Evolutionary conservation across 1,140 invertebrate species (phyloP).

Genomic region (Dinothrombium tinctorium): DNA sequence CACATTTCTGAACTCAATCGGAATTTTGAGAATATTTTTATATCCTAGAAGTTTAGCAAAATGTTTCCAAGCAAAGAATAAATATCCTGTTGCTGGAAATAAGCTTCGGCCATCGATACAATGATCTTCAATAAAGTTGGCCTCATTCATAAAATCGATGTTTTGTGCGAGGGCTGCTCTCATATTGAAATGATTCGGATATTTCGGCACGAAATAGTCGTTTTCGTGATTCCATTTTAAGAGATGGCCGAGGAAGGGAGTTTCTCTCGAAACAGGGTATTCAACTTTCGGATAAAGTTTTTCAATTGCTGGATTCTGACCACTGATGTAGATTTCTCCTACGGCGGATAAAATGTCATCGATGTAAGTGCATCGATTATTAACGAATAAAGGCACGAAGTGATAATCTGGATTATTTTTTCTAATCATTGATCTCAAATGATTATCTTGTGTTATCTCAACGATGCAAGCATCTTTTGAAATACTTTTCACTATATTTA

Average conservation of each 20-base stretch:
- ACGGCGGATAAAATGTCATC: conserved; percentile 13
- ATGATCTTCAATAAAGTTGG: no score
- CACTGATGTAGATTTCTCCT: conserved; percentile 25
- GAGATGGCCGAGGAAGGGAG: conserved; percentile 26
- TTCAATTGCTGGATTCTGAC: conserved; percentile 22
- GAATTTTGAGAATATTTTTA: conserved; percentile 16
- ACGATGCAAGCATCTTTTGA: no score
- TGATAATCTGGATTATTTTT: no score
- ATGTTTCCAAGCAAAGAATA: background rate
- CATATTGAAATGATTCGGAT: conserved; percentile 12
- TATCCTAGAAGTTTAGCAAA: conserved; percentile 24
- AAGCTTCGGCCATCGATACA: conserved; percentile 74
- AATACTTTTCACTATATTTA: no score
- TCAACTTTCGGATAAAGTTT: conserved; percentile 20
- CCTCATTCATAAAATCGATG: conserved; percentile 5
- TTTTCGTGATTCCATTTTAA: conserved; percentile 28
- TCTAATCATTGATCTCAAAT: no score
- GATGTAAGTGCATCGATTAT: no score
- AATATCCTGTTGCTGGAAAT: conserved; percentile 81
- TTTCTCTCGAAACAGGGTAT: conserved; percentile 26
- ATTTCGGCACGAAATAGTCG: conserved; percentile 13
- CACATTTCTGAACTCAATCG: conserved; percentile 27
- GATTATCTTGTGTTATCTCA: no score
- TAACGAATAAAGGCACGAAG: no score
- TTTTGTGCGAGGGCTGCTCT: no score